Base-by-base conservation (phyloP, 1,140 invertebrate genomes). In the Stegodyphus dumicola region DNA sequence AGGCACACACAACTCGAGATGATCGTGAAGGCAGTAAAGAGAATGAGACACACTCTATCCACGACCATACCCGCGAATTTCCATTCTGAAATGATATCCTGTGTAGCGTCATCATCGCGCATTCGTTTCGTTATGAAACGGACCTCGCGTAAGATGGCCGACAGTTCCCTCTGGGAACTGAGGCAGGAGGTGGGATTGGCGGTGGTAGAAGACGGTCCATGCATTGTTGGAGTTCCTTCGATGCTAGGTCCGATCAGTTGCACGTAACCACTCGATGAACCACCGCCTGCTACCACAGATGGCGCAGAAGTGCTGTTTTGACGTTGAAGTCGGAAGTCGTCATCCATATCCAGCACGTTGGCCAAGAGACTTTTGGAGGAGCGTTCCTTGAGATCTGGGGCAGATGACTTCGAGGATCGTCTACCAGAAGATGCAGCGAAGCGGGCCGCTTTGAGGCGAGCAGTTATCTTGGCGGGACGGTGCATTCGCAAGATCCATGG, bases 1-100 rank as follows among this genome's bases (percentile, higher is more conserved):
- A 99, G 94, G 92, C 99, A 97, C 91, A 96, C 97, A 92, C 97
- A 94, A 90, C 97, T 99, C 89, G 98, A 98, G 91, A 98, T 96
- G 92, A 98, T 94, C 91, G 98, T 98, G 93, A 99, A 99, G 91
- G 97, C 93, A 90, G 97, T 97, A 94, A 99, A 99, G 92, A 99
- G 95, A 93, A 98, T 98, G 93, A 99, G 95, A 94, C 98, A 99
- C 92, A 99, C 93, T 93, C 98, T 94, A 93, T 99, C 98, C 91
- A 99, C 97, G 91, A 99, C 98, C 97, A 99, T 99, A 90, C 98
- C 98, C 90, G 98, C 98, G 92, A 99, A 99, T 93, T 99, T 99
- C 98, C 98, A 99, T 93, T 99, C 98, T 90, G 94, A 96, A 86
- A 95, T 96, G 91, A 97, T 93, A 91, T 96, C 96, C 89, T 94